phyloP scores from a whole-genome alignment of 2,888 invertebrate species.

The Ryuthela nishihirai region DNA sequence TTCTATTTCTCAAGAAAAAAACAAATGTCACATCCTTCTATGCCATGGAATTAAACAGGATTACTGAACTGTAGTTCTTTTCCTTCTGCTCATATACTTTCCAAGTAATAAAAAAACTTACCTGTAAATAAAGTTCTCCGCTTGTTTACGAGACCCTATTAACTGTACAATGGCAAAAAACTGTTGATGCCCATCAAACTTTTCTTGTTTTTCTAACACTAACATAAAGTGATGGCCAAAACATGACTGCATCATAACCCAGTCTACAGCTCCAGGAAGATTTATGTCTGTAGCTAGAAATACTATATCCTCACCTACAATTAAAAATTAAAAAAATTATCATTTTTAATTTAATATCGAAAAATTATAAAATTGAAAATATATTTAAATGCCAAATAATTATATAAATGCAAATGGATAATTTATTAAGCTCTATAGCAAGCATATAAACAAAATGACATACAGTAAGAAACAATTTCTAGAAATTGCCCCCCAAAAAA shows the following conservation, averaged over 20 bases:
- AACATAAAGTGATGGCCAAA: constrained; percentile 99
- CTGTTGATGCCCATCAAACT: constrained; percentile 92
- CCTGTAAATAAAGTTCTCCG: constrained; percentile 97
- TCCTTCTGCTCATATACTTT: too few species aligned
- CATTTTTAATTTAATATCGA: background rate
- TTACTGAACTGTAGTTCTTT: too few species aligned
- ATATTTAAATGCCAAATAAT: background rate
- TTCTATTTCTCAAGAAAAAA: too few species aligned
- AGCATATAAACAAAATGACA: too few species aligned
- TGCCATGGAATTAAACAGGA: too few species aligned
- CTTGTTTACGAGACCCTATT: constrained; percentile 97
- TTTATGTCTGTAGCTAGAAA: constrained; percentile 99
- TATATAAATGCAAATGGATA: background rate
- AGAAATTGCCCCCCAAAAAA: too few species aligned
- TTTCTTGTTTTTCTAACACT: constrained; percentile 96
- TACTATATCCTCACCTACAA: constrained; percentile 90
- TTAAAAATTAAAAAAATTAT: constrained; percentile 5
- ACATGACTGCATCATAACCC: constrained; percentile 99
- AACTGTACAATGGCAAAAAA: constrained; percentile 98
- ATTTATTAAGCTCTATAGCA: background rate
- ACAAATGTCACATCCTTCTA: too few species aligned
- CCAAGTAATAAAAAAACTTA: too few species aligned
- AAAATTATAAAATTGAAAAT: background rate
- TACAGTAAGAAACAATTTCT: too few species aligned
- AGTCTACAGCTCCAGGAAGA: constrained; percentile 97